Evolutionary conservation across 2,888 invertebrate genomes (phyloP), one percentile per base, ranked within the genome.

Genomic region (Ceramica pisi): DNA sequence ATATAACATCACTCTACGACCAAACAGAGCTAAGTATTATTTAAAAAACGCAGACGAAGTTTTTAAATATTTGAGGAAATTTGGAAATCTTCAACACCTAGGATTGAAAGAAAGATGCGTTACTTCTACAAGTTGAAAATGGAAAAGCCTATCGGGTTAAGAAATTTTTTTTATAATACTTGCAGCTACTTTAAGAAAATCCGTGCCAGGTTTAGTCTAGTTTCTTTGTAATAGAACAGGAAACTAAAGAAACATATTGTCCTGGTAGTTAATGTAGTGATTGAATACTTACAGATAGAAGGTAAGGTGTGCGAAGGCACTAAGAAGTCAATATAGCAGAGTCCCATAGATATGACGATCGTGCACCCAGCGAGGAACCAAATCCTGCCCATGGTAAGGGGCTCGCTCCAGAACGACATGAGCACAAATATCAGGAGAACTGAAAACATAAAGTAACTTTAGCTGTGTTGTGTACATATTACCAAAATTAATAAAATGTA

Each of bases 321-420:
- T 57, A 95, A 81, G 64, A 85, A 91, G 80, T 95, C 94, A 3
- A 96, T 90, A 50, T 91, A 92, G 41, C 93, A 92, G 9, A 95
- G 79, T 7, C 94, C 94, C 84, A 92, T 87, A 44, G 90, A 91
- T 44, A 96, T 91, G 6, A 94, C 81, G 2, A 92, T 82, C 0
- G 86, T 80, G 14, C 91, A 89, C 0, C 92, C 90, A 0, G 91
- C 84, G 78, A 94, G 93, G 85, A 94, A 94, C 92, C 92, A 93
- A 9, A 95, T 90, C 16, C 94, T 86, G 2, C 86, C 84, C 86
- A 93, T 84, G 3, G 87, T 90, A 9, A 95, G 77, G 0, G 94
- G 90, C 21, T 94, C 92, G 14, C 89, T 91, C 94, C 94, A 95
- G 78, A 95, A 95, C 0, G 95, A 94, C 80, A 94, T 86, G 0